These are phyloP conservation scores for Aporrectodea caliginosa DNA, from an alignment of 1,140 invertebrate genomes.

Conservation along the genomic window DNA sequence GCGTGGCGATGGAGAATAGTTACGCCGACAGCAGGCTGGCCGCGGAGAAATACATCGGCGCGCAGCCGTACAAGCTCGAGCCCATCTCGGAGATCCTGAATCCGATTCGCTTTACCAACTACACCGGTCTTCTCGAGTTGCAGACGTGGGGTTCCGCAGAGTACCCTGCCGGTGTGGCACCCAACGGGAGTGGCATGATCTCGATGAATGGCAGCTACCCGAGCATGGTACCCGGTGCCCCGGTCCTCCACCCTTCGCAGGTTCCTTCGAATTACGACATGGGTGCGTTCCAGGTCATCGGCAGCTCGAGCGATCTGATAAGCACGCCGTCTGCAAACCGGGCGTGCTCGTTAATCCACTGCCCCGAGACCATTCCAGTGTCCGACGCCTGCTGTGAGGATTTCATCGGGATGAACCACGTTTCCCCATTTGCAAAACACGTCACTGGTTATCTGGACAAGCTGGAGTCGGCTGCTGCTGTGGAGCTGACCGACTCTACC, in stretches of 20 bases:
- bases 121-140: neutral
- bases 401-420: neutral
- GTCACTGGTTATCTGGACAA: neutral
- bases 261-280: neutral
- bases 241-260: neutral
- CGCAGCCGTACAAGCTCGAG: slow-evolving; percentile 47
- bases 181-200: neutral
- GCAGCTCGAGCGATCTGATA: neutral
- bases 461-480: neutral
- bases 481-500: neutral
- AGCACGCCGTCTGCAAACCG: neutral
- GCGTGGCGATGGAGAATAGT: neutral
- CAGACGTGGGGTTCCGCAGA: neutral
- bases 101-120: slow-evolving; percentile 36
- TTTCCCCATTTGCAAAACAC: neutral
- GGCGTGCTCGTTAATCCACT: neutral
- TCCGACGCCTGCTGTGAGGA: neutral
- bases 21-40: slow-evolving; percentile 35
- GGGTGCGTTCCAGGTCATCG: neutral
- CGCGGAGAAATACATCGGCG: slow-evolving; percentile 40
- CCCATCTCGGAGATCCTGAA: slow-evolving; percentile 48
- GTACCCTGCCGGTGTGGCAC: neutral
- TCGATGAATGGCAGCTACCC: neutral
- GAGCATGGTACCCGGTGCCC: neutral
- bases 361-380: too few species aligned